Conservation (phyloP, 1,140 invertebrate species). For the Lordiphosa collinella region DNA sequence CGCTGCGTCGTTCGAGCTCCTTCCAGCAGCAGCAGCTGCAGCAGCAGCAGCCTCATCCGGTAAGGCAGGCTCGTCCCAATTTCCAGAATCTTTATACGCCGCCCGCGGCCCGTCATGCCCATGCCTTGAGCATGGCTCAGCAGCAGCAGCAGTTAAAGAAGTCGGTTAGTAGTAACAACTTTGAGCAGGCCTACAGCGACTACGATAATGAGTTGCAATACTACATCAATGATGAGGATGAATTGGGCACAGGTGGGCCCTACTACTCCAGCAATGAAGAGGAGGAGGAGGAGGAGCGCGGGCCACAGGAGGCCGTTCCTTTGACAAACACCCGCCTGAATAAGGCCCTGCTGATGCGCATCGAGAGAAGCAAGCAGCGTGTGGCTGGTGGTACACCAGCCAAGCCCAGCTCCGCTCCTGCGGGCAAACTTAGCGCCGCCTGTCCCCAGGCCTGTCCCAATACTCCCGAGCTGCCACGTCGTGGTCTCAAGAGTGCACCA, state of each 20-base stretch:
- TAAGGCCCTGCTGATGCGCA: slow-evolving; percentile 80
- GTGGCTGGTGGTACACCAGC: slow-evolving; percentile 51
- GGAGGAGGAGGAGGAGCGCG: slow-evolving; percentile 25
- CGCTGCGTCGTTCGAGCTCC: slow-evolving; percentile 73
- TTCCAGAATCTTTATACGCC: slow-evolving; percentile 74
- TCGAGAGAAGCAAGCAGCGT: slow-evolving; percentile 76
- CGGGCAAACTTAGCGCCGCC: slow-evolving; percentile 44
- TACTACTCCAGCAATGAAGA: slow-evolving; percentile 74
- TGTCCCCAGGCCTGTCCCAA: slow-evolving; percentile 79
- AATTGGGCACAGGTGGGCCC: slow-evolving; percentile 60
- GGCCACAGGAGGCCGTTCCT: slow-evolving; percentile 35
- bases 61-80: slow-evolving; percentile 66
- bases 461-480: slow-evolving; percentile 80
- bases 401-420: slow-evolving; percentile 68
- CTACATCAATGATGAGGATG: slow-evolving; percentile 78
- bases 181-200: slow-evolving; percentile 70
- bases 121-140: slow-evolving; percentile 34
- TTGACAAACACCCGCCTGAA: slow-evolving; percentile 82
- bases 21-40: slow-evolving; percentile 55
- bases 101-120: slow-evolving; percentile 65
- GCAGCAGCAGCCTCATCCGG: slow-evolving; percentile 33
- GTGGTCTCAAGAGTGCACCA: slow-evolving; percentile 64
- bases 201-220: slow-evolving; percentile 78
- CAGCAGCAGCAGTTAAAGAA: slow-evolving; percentile 55
- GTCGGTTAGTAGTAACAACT: slow-evolving; percentile 78